A percentile compares a stretch with the other conserved stretches of the same genome.
These are phyloP conservation scores for Syngnathus acus DNA, from an alignment of 2,797 vertebrate species.

Conservation along the genomic window DNA sequence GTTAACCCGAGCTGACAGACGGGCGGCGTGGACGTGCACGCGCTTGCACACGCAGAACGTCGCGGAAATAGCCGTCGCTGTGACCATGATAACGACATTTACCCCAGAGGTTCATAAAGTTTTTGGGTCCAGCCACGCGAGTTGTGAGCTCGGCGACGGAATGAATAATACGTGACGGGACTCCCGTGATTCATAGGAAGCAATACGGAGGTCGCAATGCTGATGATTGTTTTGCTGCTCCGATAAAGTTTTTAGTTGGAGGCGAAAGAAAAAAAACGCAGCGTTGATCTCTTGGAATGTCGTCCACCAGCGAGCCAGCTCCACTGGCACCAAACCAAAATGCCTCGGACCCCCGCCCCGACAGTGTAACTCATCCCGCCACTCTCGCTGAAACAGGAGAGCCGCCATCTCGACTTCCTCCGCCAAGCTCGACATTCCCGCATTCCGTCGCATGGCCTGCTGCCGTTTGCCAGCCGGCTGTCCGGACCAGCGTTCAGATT, in stretches of 20 bases:
- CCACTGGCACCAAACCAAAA: slow-evolving; percentile 75
- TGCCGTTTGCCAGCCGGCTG: slow-evolving; percentile 73
- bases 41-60: background rate
- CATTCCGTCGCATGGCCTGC: slow-evolving; percentile 63
- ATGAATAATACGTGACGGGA: no score
- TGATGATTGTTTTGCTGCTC: slow-evolving; percentile 1
- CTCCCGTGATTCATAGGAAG: no score
- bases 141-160: no score
- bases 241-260: slow-evolving; percentile 31
- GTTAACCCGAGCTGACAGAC: slow-evolving; percentile 76
- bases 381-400: slow-evolving; percentile 68
- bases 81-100: slow-evolving; percentile 4
- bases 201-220: background rate
- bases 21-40: slow-evolving; percentile 28
- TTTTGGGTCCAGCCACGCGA: background rate
- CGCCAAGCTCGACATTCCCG: slow-evolving; percentile 53
- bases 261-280: slow-evolving; percentile 74
- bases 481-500: slow-evolving; percentile 67
- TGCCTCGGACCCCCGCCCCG: slow-evolving; percentile 45
- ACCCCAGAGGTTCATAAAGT: background rate
- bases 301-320: slow-evolving; percentile 67
- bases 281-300: slow-evolving; percentile 76
- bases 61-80: slow-evolving; percentile 30
- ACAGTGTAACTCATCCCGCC: slow-evolving; percentile 27
- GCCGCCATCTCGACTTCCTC: slow-evolving; percentile 68